A percentile compares a stretch with the other conserved stretches of the same genome.
These are phyloP conservation scores for Odontamblyopus rebecca DNA, from an alignment of 2,797 vertebrate species.

Conservation along the genomic window DNA sequence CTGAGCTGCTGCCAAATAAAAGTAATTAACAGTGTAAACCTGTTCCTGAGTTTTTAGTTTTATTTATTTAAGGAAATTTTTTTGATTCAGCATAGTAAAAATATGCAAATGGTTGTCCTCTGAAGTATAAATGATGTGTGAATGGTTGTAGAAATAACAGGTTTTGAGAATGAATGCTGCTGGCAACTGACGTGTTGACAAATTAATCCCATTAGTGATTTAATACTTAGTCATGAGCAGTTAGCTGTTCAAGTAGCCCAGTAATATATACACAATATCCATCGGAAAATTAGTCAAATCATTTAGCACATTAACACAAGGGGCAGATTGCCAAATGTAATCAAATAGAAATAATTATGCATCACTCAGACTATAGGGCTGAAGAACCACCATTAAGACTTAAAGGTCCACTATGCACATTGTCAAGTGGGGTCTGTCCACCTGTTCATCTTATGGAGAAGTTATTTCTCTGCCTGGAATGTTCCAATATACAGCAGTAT, in stretches of 20 bases:
- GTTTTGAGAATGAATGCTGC: neutral
- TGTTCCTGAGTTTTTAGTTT: too few species aligned
- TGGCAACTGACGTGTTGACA: neutral
- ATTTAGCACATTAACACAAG: neutral
- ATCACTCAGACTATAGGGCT: conserved; percentile 16
- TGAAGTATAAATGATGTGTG: too few species aligned
- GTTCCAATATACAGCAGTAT: too few species aligned
- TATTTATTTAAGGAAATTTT: too few species aligned
- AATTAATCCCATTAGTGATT: neutral
- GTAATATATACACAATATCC: neutral
- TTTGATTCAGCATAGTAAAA: neutral
- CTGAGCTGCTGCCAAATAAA: too few species aligned
- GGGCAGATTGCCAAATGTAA: neutral
- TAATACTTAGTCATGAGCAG: neutral
- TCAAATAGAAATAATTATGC: neutral
- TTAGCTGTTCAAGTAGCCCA: neutral
- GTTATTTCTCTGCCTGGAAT: too few species aligned
- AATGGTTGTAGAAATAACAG: neutral
- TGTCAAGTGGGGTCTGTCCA: too few species aligned
- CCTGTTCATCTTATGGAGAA: too few species aligned
- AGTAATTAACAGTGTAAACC: too few species aligned
- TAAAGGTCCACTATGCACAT: too few species aligned
- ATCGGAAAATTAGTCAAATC: neutral
- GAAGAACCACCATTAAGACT: too few species aligned
- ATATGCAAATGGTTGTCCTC: neutral